Base-by-base conservation (phyloP, 2,888 invertebrate species). In the Apantesis nais region DNA sequence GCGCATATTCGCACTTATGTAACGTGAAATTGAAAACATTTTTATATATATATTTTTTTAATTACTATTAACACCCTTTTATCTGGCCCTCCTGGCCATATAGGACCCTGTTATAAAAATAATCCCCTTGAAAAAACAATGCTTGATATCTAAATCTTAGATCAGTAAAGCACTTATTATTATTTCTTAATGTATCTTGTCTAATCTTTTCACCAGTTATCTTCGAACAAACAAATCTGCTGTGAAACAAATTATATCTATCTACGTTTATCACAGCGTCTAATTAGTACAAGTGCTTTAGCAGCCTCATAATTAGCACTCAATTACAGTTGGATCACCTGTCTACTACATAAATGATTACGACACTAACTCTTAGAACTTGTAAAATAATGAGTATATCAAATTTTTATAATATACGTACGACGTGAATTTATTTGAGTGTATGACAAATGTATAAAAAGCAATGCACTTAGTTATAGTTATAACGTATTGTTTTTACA, bases 291-390 rank as follows among this genome's bases (percentile, higher is more conserved):
- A 78, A 81, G 79, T 82, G 80, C 80, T 76, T 79, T 80, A 80
- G 75, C 79, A 82, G 81, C 82, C 78, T 79, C 79, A 83, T 89
- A 88, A 89, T 90, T 88, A 90, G 80, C 90, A 87, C 85, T 85
- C 87, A 85, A 89, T 90, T 88, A 88, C 85, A 88, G 88, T 88
- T 86, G 87, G 85, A 84, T 79, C 73, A 68, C 71, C 55, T 78
- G 79, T 79, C 84, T 83, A 78, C 79, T 82, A 88, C 86, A 89
- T 82, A 81, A 88, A 89, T 88, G 87, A 75, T 61, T 72, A 77
- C 80, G 84, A 88, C 74, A 79, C 80, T 82, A 84, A 84, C 85
- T 84, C 77, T 79, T 78, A 78, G 76, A 19, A 34, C 29, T 66
- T 58, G 8, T 66, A 68, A 65, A 65, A n/a, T 62, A 25, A 66